Evolutionary conservation across 2,888 invertebrate species (phyloP).

Genomic region (Drosophila recens): DNA sequence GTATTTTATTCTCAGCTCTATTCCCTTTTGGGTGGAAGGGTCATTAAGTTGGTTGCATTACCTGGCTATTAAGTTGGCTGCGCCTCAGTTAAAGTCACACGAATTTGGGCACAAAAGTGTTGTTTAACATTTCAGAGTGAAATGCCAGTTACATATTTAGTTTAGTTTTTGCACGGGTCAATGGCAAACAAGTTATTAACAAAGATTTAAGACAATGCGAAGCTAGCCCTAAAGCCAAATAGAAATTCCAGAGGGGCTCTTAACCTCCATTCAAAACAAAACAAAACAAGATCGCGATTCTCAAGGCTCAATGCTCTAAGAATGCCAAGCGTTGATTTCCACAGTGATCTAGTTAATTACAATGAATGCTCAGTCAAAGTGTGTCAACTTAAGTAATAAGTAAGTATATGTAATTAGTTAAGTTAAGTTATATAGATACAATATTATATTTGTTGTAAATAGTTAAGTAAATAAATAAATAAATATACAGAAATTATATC

Average conservation of each 20-base stretch:
- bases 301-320: constrained; percentile 7
- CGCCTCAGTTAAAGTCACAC: constrained; percentile 3
- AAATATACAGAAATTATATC: constrained; percentile 5
- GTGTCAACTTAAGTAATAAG: constrained; percentile 19
- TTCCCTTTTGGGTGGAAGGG: neutral
- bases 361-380: constrained; percentile 15
- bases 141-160: constrained; percentile 10
- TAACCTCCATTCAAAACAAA: constrained; percentile 37
- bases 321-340: constrained; percentile 29
- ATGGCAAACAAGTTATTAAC: constrained; percentile 40
- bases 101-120: neutral
- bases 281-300: constrained; percentile 19
- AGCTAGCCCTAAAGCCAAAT: constrained; percentile 40
- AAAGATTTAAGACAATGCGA: constrained; percentile 17
- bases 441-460: constrained; percentile 1
- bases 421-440: constrained; percentile 14
- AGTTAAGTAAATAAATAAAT: constrained; percentile 11
- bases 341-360: constrained; percentile 49
- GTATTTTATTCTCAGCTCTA: no score
- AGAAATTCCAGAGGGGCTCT: constrained; percentile 47
- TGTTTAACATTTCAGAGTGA: neutral
- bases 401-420: constrained; percentile 11
- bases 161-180: constrained; percentile 16
- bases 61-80: constrained; percentile 25
- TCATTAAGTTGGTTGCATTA: constrained; percentile 6